These are phyloP conservation scores for Gopherus evgoodei DNA, from an alignment of 2,113 vertebrate genomes.

Conservation along the genomic window DNA sequence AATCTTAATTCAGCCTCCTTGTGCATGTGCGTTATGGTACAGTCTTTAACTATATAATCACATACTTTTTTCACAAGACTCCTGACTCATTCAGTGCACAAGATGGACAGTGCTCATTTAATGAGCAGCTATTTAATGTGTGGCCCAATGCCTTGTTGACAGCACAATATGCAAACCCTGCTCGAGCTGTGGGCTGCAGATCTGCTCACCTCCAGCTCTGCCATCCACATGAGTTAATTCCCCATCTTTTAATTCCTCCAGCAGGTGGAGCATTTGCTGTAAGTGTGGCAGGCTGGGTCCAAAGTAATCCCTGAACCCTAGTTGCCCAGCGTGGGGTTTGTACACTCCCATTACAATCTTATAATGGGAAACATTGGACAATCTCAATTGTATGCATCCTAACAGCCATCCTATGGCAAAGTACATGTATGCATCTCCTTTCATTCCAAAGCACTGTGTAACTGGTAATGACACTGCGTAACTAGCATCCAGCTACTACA, in stretches of 20 bases:
- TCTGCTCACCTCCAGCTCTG: too few relatives aligned
- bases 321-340: too few relatives aligned
- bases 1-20: neutral
- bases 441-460: neutral
- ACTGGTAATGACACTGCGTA: neutral
- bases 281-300: too few relatives aligned
- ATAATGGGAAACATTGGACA: too few relatives aligned
- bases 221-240: too few relatives aligned
- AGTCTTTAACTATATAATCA: neutral
- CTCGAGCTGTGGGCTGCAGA: neutral
- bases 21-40: neutral
- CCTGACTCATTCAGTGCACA: accelerated
- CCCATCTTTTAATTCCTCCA: too few relatives aligned
- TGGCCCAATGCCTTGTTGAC: neutral
- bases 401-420: neutral
- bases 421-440: accelerated
- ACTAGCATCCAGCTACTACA: neutral
- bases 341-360: too few relatives aligned
- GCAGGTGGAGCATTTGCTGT: too few relatives aligned
- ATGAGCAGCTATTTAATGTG: neutral
- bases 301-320: too few relatives aligned
- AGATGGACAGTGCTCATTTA: neutral
- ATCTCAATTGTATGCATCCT: neutral
- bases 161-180: neutral
- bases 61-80: neutral